These are phyloP conservation scores for Pithys albifrons DNA, from an alignment of 2,113 vertebrate species.

Conservation along the genomic window DNA sequence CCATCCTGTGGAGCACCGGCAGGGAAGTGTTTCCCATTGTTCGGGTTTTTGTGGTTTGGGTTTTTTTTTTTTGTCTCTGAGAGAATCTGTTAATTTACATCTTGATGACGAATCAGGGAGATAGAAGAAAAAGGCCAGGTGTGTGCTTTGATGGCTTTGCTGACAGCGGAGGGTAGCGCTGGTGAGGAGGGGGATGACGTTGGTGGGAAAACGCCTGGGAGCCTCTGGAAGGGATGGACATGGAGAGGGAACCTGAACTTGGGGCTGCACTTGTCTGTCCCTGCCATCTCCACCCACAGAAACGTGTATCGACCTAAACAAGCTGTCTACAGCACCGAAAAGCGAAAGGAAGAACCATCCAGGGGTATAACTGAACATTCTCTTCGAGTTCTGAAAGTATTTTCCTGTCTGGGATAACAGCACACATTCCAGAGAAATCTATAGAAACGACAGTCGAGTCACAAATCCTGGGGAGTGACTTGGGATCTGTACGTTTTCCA, in stretches of 20 bases:
- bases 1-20: neutral
- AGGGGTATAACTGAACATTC: neutral
- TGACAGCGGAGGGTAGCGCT: neutral
- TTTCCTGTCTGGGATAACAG: neutral
- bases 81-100: neutral
- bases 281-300: neutral
- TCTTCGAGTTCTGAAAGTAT: neutral
- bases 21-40: neutral
- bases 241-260: neutral
- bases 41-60: neutral
- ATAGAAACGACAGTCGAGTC: neutral
- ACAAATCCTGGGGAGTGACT: neutral
- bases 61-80: neutral
- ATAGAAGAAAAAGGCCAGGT: neutral
- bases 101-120: neutral
- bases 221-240: neutral
- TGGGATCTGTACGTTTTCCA: neutral
- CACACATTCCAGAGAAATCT: neutral
- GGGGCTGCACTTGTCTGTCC: neutral
- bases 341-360: neutral
- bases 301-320: neutral
- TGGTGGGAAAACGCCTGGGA: neutral
- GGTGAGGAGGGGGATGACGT: neutral
- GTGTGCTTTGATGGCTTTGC: neutral
- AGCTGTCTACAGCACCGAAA: fast-evolving